phyloP scores from a whole-genome alignment of 2,113 vertebrate species.

The Grallaria varia region DNA sequence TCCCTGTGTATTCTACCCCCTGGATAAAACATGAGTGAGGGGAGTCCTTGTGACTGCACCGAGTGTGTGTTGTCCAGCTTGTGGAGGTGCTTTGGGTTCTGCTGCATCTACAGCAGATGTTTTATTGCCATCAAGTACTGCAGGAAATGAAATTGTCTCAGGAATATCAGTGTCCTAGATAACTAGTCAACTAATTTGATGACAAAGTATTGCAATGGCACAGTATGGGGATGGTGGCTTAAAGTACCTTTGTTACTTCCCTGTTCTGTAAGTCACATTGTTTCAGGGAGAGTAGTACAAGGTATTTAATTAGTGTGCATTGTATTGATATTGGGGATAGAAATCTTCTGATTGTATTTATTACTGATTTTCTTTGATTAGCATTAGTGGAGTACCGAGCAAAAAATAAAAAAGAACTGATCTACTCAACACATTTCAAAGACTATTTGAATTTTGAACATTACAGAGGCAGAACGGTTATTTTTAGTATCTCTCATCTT shows the following conservation, averaged over 20 bases:
- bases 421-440: accelerated
- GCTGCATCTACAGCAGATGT: background rate
- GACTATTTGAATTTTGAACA: background rate
- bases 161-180: background rate
- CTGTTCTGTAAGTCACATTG: background rate
- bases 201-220: background rate
- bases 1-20: background rate
- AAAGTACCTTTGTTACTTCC: background rate
- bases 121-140: background rate
- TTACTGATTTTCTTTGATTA: background rate
- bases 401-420: background rate
- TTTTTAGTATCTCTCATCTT: background rate
- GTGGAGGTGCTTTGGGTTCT: background rate
- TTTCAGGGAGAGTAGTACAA: background rate
- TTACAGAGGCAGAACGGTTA: background rate
- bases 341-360: background rate
- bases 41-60: background rate
- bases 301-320: background rate
- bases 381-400: accelerated
- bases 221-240: background rate
- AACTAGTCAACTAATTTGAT: background rate
- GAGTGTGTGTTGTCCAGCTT: background rate
- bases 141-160: background rate
- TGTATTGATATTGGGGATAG: background rate
- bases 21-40: background rate